These are phyloP conservation scores for Pangasius mekongensis DNA, from an alignment of 2,797 vertebrate species.

Conservation along the genomic window DNA sequence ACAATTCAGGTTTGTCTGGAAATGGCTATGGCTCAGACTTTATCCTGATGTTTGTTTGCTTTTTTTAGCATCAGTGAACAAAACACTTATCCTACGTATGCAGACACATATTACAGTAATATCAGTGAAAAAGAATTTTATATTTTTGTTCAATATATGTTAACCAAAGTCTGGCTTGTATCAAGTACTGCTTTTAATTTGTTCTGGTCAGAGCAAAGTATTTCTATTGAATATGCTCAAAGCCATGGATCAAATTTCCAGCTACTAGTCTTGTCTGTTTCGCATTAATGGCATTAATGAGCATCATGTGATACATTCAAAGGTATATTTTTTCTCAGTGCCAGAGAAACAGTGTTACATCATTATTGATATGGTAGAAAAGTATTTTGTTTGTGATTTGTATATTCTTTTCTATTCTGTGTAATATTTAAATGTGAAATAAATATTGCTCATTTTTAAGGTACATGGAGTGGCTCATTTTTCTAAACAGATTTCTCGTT, in stretches of 20 bases:
- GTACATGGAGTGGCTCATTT: not conserved
- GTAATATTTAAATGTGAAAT: slow-evolving; percentile 68
- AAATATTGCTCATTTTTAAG: slow-evolving; percentile 68
- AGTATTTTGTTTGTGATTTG: slow-evolving; percentile 70
- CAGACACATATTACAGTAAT: slow-evolving; percentile 9
- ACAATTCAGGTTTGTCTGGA: slow-evolving; percentile 23
- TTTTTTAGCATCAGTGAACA: not conserved
- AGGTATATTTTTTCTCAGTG: not conserved
- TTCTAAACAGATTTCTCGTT: slow-evolving; percentile 1
- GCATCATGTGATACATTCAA: slow-evolving; percentile 22
- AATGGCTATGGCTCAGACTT: slow-evolving; percentile 31
- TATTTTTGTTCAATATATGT: slow-evolving; percentile 28
- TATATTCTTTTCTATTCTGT: slow-evolving; percentile 64
- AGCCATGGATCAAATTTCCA: slow-evolving; percentile 10
- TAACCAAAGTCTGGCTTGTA: slow-evolving; percentile 25
- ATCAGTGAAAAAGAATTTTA: slow-evolving; percentile 2
- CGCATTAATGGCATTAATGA: slow-evolving; percentile 18
- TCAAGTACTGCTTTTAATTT: slow-evolving; percentile 28
- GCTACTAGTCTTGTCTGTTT: not conserved
- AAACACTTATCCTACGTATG: not conserved
- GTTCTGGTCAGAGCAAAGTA: slow-evolving; percentile 28
- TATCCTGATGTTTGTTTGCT: not conserved
- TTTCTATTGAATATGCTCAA: slow-evolving; percentile 11
- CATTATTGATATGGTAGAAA: slow-evolving; percentile 44
- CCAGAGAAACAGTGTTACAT: slow-evolving; percentile 67